Conservation (phyloP, 1,140 invertebrate species). For the Caligus rogercresseyi region DNA sequence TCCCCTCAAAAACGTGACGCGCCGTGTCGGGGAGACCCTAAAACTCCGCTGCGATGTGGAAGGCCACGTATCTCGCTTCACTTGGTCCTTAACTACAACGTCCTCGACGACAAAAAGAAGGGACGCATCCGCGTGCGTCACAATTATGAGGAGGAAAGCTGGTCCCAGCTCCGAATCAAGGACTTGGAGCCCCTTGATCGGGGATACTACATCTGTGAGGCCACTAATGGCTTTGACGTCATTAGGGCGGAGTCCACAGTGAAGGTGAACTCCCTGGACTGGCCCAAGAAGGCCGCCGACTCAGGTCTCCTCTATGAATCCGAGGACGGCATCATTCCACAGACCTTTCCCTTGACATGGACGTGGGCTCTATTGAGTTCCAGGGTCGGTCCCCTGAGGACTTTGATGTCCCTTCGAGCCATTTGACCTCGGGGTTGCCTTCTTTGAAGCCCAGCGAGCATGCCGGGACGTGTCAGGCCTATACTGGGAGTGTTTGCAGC, state of each 20-base stretch:
- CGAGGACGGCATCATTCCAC: conserved; percentile 8
- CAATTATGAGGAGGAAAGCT: conserved; percentile 22
- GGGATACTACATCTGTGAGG: conserved; percentile 50
- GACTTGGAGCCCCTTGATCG: conserved; percentile 44
- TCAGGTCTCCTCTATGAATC: not conserved
- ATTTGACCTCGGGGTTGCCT: conserved; percentile 1
- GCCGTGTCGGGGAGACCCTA: conserved; percentile 40
- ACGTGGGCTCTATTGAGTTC: not conserved
- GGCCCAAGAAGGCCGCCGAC: not conserved
- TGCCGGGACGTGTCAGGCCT: conserved; percentile 44
- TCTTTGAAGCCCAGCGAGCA: conserved; percentile 21
- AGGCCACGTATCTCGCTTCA: conserved; percentile 37
- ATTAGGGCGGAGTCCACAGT: conserved; percentile 43
- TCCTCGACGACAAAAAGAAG: conserved; percentile 35
- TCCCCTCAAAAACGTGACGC: conserved; percentile 41
- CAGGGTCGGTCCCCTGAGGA: not conserved
- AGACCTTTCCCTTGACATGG: conserved; percentile 11
- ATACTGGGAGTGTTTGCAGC: conserved; percentile 57
- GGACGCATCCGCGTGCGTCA: conserved; percentile 36
- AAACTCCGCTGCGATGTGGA: conserved; percentile 46
- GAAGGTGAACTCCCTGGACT: conserved; percentile 34
- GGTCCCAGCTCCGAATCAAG: conserved; percentile 39
- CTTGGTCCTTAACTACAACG: conserved; percentile 47
- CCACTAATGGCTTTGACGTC: conserved; percentile 38
- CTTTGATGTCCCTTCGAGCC: not conserved